These are phyloP conservation scores for Lycaon pictus DNA, from an alignment of 2,113 vertebrate species.

Conservation along the genomic window DNA sequence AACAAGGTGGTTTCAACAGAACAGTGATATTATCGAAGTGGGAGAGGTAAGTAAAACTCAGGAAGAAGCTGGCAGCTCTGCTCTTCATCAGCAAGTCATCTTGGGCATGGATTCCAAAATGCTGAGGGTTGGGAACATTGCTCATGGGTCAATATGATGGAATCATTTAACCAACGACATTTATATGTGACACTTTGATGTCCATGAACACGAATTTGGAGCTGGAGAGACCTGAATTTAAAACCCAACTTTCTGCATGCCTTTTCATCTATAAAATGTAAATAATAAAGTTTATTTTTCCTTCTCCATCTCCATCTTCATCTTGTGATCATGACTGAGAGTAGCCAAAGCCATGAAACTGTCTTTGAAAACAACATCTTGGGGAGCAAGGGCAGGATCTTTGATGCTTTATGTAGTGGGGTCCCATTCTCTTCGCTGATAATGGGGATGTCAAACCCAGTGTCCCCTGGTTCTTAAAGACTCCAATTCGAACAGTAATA, in stretches of 20 bases:
- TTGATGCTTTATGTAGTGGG: not conserved
- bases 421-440: not conserved
- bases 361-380: not conserved
- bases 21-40: not conserved
- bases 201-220: not conserved
- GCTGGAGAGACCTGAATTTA: not conserved
- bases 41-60: not conserved
- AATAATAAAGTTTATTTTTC: not conserved
- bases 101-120: not conserved
- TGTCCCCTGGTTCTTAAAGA: not conserved
- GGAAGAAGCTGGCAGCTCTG: not conserved
- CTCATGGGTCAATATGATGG: not conserved
- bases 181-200: not conserved
- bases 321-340: not conserved
- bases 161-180: not conserved
- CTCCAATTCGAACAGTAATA: not conserved
- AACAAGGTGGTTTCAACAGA: not conserved
- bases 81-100: not conserved
- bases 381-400: not conserved
- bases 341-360: not conserved
- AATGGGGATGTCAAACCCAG: not conserved
- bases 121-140: not conserved
- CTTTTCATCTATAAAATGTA: constrained; percentile 17
- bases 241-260: not conserved
- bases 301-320: not conserved